Conservation (phyloP, 1,140 invertebrate genomes). For the Tenebrio molitor region DNA sequence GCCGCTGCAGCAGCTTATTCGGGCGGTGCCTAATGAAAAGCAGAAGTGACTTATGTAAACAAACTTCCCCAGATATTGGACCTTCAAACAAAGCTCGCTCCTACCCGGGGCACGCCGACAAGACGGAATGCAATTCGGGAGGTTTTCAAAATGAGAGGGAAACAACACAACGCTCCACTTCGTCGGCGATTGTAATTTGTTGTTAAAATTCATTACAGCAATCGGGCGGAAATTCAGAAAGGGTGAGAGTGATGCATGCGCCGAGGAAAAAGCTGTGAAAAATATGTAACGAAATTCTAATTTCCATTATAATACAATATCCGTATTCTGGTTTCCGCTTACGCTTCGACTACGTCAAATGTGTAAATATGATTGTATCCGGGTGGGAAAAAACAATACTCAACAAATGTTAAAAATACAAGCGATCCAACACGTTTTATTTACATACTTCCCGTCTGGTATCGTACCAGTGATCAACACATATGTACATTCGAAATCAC, state of each 20-base stretch:
- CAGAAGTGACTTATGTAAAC: constrained; percentile 40
- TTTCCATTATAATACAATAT: constrained; percentile 23
- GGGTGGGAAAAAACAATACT: constrained; percentile 24
- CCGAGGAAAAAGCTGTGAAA: constrained; percentile 8
- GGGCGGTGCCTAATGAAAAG: constrained; percentile 26
- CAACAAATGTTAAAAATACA: constrained; percentile 35
- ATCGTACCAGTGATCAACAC: constrained; percentile 25
- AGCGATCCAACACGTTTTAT: constrained; percentile 32
- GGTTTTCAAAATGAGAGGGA: constrained; percentile 13
- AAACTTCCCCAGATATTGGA: constrained; percentile 35
- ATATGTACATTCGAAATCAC: constrained; percentile 28
- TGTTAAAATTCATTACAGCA: constrained; percentile 1
- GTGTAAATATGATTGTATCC: constrained; percentile 14
- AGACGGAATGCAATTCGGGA: constrained; percentile 22
- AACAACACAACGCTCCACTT: neutral
- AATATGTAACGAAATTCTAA: constrained; percentile 5
- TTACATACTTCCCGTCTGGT: constrained; percentile 32
- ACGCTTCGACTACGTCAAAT: constrained; percentile 7
- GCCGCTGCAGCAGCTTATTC: constrained; percentile 19
- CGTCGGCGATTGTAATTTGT: constrained; percentile 10
- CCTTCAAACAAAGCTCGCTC: constrained; percentile 24
- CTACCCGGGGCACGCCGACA: neutral
- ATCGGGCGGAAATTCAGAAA: neutral
- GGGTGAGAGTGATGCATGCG: too few species aligned
- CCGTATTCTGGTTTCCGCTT: constrained; percentile 22